Conservation (phyloP, 1,140 invertebrate genomes). For the Zaprionus ghesquierei region DNA sequence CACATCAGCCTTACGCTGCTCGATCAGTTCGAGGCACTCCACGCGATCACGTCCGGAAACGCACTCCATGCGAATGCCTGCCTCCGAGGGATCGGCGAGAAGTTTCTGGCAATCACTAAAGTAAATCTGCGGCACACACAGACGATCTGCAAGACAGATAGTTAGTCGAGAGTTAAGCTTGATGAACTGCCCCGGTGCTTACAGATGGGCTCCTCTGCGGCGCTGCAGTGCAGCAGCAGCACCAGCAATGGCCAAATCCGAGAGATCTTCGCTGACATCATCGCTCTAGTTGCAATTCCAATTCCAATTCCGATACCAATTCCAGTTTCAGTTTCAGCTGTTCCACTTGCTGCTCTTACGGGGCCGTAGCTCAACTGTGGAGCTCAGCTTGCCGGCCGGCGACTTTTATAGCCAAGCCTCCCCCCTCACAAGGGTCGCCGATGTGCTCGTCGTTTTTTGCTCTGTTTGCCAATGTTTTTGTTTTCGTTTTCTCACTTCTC, state of each 20-base stretch:
- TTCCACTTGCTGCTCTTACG: constrained; percentile 36
- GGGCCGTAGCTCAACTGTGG: constrained; percentile 57
- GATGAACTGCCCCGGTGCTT: constrained; percentile 1
- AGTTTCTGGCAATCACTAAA: constrained; percentile 86
- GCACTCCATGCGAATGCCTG: constrained; percentile 86
- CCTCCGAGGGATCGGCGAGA: constrained; percentile 86
- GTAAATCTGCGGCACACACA: constrained; percentile 87
- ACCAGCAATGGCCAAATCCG: constrained; percentile 27
- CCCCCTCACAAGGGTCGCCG: background rate
- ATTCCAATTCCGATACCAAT: background rate
- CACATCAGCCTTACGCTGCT: constrained; percentile 90
- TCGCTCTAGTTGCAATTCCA: constrained; percentile 26
- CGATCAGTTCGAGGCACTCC: constrained; percentile 89
- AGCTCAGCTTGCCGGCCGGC: constrained; percentile 50
- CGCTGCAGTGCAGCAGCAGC: constrained; percentile 19
- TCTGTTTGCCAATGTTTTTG: constrained; percentile 23
- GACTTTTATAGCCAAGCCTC: constrained; percentile 54
- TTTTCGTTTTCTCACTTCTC: background rate
- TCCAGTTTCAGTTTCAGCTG: too few species aligned
- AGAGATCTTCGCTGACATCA: constrained; percentile 25
- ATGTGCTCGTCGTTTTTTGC: constrained; percentile 10
- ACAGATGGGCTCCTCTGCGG: constrained; percentile 67
- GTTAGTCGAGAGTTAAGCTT: background rate
- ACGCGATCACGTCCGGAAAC: constrained; percentile 88
- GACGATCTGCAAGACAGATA: constrained; percentile 84